Evolutionary conservation across 2,797 vertebrate species (phyloP), one percentile per base, ranked within the genome.

Genomic region (Mormyrops attenuatus): DNA sequence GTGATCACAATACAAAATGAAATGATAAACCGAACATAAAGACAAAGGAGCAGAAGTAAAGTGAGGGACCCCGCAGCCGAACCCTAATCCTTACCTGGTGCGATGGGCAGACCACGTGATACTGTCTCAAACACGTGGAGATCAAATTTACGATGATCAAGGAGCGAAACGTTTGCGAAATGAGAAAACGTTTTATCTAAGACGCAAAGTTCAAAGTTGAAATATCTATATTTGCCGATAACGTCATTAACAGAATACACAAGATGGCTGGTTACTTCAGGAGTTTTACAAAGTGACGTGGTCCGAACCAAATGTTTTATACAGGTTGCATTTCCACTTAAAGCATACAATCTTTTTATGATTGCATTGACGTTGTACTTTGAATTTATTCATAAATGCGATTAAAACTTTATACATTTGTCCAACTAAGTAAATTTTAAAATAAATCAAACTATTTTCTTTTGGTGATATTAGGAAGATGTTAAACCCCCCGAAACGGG

Each of bases 251-350:
- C 9, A 30, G 47, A 26, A 22, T 30, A n/a, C 20, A 52, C 82
- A 85, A 85, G 49, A 85, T 85, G 82, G 82, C 82, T 52, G 82
- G 47, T 22, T 52, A 85, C 82, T 85, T 85, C 13, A 13, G 49
- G 9, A 85, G 22, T 49, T 30, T 85, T 85, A 49, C 41, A 49
- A 85, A 85, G 82, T 52, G 50, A 52, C 2, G 13, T n/a, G 82
- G 82, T 26, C 44, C 44, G 47, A 85, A 85, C 82, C 82, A 85
- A 85, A 85, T 49, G 47, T 85, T 52, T 85, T 52, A 22, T 85
- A 30, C 8, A 5, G 82, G 82, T 85, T 52, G 26, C 77, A n/a
- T 20, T 20, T 8, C 17, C 41, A 82, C 77, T 44, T 47, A 82
- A n/a, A 8, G 6, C 38, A 82, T 82, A 82, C n/a, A n/a, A 20